Percentiles rank a stretch among this genome's conserved stretches.
Conservation (phyloP, 2,797 vertebrate genomes). For the Buphagus erythrorhynchus region DNA sequence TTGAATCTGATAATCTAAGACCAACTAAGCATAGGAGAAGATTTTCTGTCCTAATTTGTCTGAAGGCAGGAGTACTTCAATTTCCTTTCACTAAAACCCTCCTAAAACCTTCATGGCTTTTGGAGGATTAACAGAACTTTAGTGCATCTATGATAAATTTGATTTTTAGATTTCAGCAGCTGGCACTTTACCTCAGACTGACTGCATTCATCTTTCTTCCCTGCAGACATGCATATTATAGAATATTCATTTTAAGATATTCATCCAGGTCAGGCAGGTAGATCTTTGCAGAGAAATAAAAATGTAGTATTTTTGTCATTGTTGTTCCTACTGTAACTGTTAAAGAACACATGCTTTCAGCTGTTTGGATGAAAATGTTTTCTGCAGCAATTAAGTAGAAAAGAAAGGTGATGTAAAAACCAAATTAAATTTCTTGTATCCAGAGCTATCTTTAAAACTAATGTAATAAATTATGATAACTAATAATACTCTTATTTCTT, state of each 20-base stretch:
- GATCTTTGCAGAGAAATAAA: slow-evolving; percentile 1
- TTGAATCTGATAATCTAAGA: not conserved
- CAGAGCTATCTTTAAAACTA: not conserved
- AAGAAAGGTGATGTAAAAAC: not conserved
- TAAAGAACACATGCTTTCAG: not conserved
- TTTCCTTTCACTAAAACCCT: slow-evolving; percentile 30
- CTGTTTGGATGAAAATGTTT: not conserved
- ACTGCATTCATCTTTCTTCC: slow-evolving; percentile 12
- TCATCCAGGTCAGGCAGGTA: not conserved
- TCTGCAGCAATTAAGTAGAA: not conserved
- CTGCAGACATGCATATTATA: not conserved
- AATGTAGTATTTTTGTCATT: not conserved
- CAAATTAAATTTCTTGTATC: not conserved
- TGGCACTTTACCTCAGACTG: not conserved
- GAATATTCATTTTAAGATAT: slow-evolving; percentile 19
- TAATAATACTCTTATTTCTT: not conserved
- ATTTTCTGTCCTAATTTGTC: not conserved
- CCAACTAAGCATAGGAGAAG: not conserved
- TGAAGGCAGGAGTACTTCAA: slow-evolving; percentile 16
- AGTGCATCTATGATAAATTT: slow-evolving; percentile 25
- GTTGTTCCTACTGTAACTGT: not conserved
- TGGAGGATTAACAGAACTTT: slow-evolving; percentile 56
- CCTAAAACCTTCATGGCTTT: slow-evolving; percentile 28
- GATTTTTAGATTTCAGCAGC: slow-evolving; percentile 46
- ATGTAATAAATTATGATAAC: not conserved